Percentiles rank a stretch among this genome's conserved stretches.
Evolutionary conservation across 2,113 vertebrate species (phyloP).

Genomic region (Salvelinus sp.): DNA sequence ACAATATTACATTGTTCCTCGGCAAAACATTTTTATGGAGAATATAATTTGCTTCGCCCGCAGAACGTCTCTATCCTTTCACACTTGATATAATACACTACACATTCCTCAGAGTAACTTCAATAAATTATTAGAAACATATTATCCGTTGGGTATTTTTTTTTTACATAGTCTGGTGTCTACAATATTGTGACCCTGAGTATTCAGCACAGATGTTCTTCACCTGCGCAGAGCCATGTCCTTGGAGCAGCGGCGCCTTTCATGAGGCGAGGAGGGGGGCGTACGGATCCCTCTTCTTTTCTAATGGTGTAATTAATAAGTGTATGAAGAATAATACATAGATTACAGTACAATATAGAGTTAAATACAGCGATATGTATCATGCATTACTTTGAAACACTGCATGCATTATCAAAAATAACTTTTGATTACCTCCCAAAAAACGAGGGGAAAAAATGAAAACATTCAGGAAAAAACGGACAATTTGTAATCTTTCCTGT

Average conservation of each 20-base stretch:
- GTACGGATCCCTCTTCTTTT: too few species aligned
- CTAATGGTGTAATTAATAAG: too few species aligned
- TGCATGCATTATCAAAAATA: too few species aligned
- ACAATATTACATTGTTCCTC: background rate
- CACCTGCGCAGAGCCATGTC: slow-evolving; percentile 19
- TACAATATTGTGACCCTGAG: slow-evolving; percentile 15
- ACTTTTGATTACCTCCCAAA: too few species aligned
- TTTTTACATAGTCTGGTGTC: slow-evolving; percentile 3
- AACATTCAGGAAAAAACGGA: too few species aligned
- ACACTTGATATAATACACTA: background rate
- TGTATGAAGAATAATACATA: too few species aligned
- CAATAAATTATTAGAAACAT: background rate
- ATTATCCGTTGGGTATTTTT: background rate
- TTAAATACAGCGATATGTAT: too few species aligned
- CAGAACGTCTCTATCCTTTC: background rate
- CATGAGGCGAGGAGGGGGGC: background rate
- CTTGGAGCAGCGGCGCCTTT: slow-evolving; percentile 19
- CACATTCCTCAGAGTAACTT: background rate
- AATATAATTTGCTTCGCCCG: background rate
- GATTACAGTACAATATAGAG: too few species aligned
- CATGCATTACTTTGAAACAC: too few species aligned
- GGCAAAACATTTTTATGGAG: background rate
- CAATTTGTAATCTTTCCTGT: too few species aligned
- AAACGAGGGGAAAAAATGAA: too few species aligned
- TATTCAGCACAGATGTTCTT: slow-evolving; percentile 23